phyloP scores from a whole-genome alignment of 2,797 vertebrate genomes.

The Aplochiton taeniatus region DNA sequence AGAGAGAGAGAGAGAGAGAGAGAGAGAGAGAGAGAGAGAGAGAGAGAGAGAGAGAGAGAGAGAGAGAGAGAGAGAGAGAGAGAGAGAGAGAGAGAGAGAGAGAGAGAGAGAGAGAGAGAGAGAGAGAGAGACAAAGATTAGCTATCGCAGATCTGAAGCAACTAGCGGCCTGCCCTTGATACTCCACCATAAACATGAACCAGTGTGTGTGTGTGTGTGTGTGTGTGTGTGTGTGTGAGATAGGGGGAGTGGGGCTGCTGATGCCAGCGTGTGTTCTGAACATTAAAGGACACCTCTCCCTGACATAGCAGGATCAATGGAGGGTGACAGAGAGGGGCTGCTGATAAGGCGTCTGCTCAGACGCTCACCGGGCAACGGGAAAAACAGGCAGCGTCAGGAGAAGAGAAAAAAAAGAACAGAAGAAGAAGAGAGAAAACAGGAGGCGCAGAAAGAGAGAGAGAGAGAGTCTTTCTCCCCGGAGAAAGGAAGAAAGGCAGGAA shows the following conservation, averaged over 20 bases:
- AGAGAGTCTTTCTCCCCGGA: conserved; percentile 6
- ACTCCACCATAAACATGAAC: conserved; percentile 28
- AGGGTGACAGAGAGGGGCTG: not conserved
- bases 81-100: not conserved
- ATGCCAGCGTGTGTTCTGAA: not conserved
- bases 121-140: conserved; percentile 35
- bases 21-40: not conserved
- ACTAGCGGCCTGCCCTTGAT: conserved; percentile 33
- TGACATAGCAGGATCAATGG: conserved; percentile 1
- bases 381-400: too few species aligned
- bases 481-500: conserved; percentile 22
- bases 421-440: conserved; percentile 9
- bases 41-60: conserved; percentile 4
- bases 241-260: conserved; percentile 18
- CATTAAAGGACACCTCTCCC: not conserved
- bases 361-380: not conserved
- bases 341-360: conserved; percentile 44
- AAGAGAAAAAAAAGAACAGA: conserved; percentile 11
- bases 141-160: conserved; percentile 36
- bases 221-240: not conserved
- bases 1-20: conserved; percentile 7
- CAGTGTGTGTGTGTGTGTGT: too few species aligned
- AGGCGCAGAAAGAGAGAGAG: not conserved
- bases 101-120: not conserved
- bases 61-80: conserved; percentile 25